Conservation (phyloP, 2,113 vertebrate species). For the Lasiurus borealis region DNA sequence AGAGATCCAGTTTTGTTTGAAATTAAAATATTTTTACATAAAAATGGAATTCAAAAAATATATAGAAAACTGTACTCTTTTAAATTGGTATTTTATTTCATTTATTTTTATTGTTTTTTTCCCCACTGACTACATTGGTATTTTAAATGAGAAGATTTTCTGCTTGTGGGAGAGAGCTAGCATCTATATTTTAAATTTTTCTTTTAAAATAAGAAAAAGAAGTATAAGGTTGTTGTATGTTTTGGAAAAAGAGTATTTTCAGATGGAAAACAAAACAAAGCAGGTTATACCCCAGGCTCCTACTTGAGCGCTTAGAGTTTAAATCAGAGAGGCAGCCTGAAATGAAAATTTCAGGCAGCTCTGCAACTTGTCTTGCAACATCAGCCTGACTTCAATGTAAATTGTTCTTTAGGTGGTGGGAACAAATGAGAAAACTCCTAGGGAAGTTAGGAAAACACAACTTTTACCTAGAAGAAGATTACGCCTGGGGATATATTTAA, state of each 20-base stretch:
- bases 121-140: not conserved
- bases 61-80: not conserved
- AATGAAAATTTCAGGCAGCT: conserved; percentile 37
- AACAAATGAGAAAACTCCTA: conserved; percentile 64
- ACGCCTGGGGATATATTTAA: not conserved
- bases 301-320: not conserved
- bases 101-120: too few relatives aligned
- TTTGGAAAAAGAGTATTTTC: not conserved
- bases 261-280: not conserved
- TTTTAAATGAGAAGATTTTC: not conserved
- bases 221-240: not conserved
- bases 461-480: conserved; percentile 39
- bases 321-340: conserved; percentile 8
- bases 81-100: not conserved
- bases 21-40: not conserved
- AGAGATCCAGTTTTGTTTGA: not conserved
- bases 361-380: not conserved
- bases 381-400: conserved; percentile 12
- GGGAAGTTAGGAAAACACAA: conserved; percentile 1
- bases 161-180: not conserved
- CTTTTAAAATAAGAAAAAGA: not conserved
- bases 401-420: not conserved
- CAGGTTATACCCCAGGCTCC: not conserved
- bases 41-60: not conserved
- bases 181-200: not conserved